A percentile compares a stretch with the other conserved stretches of the same genome.
Conservation (phyloP, 2,888 invertebrate genomes). For the Homarus gammarus region DNA sequence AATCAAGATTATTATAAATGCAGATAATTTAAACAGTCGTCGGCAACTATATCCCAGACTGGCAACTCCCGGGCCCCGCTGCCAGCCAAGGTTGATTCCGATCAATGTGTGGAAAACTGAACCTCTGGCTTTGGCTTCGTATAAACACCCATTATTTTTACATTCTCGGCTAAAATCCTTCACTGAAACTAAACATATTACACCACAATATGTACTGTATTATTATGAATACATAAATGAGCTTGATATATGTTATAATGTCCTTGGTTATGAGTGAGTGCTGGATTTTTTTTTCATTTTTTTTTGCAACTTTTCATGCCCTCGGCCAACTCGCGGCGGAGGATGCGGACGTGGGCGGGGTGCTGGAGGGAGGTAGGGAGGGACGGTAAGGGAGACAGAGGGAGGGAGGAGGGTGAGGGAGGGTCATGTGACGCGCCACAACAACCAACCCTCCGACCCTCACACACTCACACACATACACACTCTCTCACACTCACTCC, state of each 20-base stretch:
- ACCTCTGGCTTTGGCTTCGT: constrained; percentile 68
- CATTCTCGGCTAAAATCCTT: not conserved
- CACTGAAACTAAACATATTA: not conserved
- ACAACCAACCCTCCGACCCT: constrained; percentile 48
- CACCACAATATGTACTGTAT: too few species aligned
- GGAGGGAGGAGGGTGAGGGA: constrained; percentile 37
- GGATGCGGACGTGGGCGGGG: constrained; percentile 73
- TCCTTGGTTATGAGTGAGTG: constrained; percentile 47
- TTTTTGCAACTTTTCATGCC: constrained; percentile 68
- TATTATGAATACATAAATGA: not conserved
- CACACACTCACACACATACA: constrained; percentile 2
- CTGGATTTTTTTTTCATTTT: constrained; percentile 26
- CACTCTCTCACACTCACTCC: constrained; percentile 17
- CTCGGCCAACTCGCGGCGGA: constrained; percentile 65
- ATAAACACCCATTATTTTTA: constrained; percentile 18
- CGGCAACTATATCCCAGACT: constrained; percentile 56
- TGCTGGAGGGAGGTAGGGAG: constrained; percentile 47
- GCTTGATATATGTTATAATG: not conserved
- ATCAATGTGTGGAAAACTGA: constrained; percentile 60
- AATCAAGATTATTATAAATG: constrained; percentile 69
- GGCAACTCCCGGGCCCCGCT: constrained; percentile 64
- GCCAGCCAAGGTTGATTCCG: constrained; percentile 69
- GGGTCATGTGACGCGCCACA: constrained; percentile 46
- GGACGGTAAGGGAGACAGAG: constrained; percentile 9
- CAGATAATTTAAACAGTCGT: constrained; percentile 67